Evolutionary conservation across 2,888 invertebrate species (phyloP), one percentile per base, ranked within the genome.

Genomic region (Sphinx pinastri): DNA sequence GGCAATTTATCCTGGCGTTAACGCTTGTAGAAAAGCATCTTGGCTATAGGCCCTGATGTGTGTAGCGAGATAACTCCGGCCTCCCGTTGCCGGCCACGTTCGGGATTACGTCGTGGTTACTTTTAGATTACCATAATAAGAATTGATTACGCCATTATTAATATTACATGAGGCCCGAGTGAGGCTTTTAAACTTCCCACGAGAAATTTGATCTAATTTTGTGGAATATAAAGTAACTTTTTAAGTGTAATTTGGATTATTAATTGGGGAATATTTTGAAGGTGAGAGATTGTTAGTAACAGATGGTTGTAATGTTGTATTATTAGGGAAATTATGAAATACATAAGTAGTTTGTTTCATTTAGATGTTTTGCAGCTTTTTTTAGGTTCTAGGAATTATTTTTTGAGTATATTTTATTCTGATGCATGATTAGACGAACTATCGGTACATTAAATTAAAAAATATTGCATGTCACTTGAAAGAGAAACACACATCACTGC

Each of bases 191-290:
- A 45, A 60, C 60, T 16, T 45, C 12, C 47, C 47, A 60, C 45
- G 47, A 12, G 11, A 60, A 60, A 12, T 60, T 45, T 11, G 16
- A n/a, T 45, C 60, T 47, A 60, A 76, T 71, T 31, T 79, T 54
- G 66, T 72, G 70, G 38, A 77, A 73, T 54, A 79, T 75, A 13
- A 76, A 74, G 49, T 58, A 72, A 75, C 58, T 68, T 60, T 38
- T 58, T 49, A 59, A 70, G n/a, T 68, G 78, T 72, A 60, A 60
- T 60, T 60, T 60, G 45, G 45, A 10, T 16, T 11, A 60, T 60
- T 60, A 60, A 60, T 60, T n/a, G 13, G 57, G 25, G 25, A 57
- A 60, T 60, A n/a, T 60, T 60, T 47, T 45, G 47, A 16, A 12
- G 25, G 12, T 60, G 16, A n/a, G 47, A 16, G 45, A 4, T 60